Base-by-base conservation (phyloP, 2,113 vertebrate genomes). In the Oncorhynchus masou region DNA sequence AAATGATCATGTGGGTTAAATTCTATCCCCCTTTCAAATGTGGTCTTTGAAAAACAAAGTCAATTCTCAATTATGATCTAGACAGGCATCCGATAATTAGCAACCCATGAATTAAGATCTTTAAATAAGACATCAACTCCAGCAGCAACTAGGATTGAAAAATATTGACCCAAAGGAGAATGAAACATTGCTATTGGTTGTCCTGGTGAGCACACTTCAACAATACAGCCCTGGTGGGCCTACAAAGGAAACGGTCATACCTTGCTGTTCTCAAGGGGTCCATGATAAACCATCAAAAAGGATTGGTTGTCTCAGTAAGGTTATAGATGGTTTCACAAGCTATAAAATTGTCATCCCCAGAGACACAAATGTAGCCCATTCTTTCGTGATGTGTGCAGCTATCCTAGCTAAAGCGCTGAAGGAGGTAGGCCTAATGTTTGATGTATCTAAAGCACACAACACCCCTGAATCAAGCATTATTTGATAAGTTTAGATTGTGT, bases 241-340 rank as follows among this genome's bases (percentile, higher is more conserved):
- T 34, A 31, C 39, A 45, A 9, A 45, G 8, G 9, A 68, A 13
- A 68, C 66, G 16, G 12, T n/a, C 9, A 25, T 2, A 31, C 16
- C 5, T 31, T 34, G 13, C 66, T 7, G 25, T 31, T 68, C 25
- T 34, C 29, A 45, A 9, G 27, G 27, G 25, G 6, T 19, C 25
- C 66, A 68, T 16, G 15, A 68, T 67, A 7, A 68, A 68, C 5
- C 29, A 5, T 31, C 16, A 3, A 1, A 13, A 65, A 20, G 19
- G n/a, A 81, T 81, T 64, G 15, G 48, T 67, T 79, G 70, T 78
- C 78, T 65, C 57, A 73, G 64, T 29, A 4, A 45, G 39, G 8
- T 45, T 75, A 74, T 62, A 70, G 65, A 66, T 78, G 68, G 49
- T 79, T 71, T 60, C 70, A 75, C 71, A 78, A 66, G 67, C 49